Evolutionary conservation across 2,888 invertebrate species (phyloP), one percentile per base, ranked within the genome.

Genomic region (Chymomyza fuscimana): DNA sequence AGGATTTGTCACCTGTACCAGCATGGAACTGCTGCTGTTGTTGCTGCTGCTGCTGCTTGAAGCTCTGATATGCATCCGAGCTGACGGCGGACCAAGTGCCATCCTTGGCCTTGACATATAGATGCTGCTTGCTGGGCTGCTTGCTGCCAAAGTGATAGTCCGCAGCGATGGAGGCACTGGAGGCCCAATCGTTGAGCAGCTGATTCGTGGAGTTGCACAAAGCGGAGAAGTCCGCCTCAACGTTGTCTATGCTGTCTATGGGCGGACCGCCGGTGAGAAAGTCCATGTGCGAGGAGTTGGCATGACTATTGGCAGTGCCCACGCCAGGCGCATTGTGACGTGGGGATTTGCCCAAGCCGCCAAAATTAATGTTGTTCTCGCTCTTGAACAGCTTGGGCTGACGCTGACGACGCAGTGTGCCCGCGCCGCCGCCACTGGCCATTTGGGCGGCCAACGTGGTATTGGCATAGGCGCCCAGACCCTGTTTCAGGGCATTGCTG

Each of bases 81-180:
- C 90, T 90, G 32, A 92, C 90, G 1, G 91, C 89, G 29, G 91
- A 90, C 92, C 92, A 92, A 64, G 90, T 89, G 56, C 92, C 91
- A 65, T 92, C 92, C 80, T 92, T 92, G 67, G 92, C 90, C 80
- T 92, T 92, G 19, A 92, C 90, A 69, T 92, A 92, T 61, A 92
- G 77, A 77, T 92, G 92, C 79, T 92, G 92, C 65, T 91, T 91
- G 69, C 81, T 87, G 10, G 91, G 91, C 78, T 91, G 90, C 69
- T 91, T 91, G 78, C 86, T 90, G 76, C 91, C 91, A 76, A 90
- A 90, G 56, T 90, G 88, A 74, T 87, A 89, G 52, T 89, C 88
- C 25, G 88, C 89, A 4, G 89, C 90, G 74, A 88, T 83, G 56
- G 87, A 88, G 65, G 89, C 88, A 71, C 79, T 91, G 40, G 91